Conservation (phyloP, 2,797 vertebrate species). For the Distichodus sexfasciatus region DNA sequence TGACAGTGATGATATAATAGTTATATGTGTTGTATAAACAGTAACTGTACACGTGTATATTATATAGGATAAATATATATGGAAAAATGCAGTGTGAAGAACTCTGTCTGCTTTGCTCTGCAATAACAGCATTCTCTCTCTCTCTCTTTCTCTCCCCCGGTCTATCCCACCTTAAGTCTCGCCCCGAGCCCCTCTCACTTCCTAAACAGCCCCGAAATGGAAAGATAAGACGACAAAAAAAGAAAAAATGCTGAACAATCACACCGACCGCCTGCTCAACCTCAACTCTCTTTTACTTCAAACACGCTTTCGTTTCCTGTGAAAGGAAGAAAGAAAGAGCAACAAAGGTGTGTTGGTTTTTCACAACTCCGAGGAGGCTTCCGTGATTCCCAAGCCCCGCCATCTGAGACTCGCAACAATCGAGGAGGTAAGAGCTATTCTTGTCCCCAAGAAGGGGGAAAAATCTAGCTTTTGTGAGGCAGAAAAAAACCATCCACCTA, state of each 20-base stretch:
- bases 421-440: conserved; percentile 35
- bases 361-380: conserved; percentile 6
- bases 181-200: conserved; percentile 7
- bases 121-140: too few species aligned
- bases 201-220: conserved; percentile 9
- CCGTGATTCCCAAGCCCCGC: conserved; percentile 29
- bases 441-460: conserved; percentile 17
- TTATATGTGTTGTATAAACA: too few species aligned
- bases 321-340: too few species aligned
- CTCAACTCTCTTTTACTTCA: conserved; percentile 4
- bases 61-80: too few species aligned
- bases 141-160: not conserved
- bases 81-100: too few species aligned
- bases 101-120: too few species aligned
- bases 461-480: conserved; percentile 25
- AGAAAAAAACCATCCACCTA: conserved; percentile 19
- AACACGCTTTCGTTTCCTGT: conserved; percentile 1
- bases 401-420: conserved; percentile 19
- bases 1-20: too few species aligned
- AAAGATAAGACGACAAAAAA: not conserved
- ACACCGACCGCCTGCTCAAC: not conserved
- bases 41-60: too few species aligned
- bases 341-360: conserved; percentile 11
- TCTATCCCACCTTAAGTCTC: not conserved
- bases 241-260: not conserved